Evolutionary conservation across 2,888 invertebrate genomes (phyloP), one percentile per base, ranked within the genome.

Genomic region (Adelphocoris suturalis): DNA sequence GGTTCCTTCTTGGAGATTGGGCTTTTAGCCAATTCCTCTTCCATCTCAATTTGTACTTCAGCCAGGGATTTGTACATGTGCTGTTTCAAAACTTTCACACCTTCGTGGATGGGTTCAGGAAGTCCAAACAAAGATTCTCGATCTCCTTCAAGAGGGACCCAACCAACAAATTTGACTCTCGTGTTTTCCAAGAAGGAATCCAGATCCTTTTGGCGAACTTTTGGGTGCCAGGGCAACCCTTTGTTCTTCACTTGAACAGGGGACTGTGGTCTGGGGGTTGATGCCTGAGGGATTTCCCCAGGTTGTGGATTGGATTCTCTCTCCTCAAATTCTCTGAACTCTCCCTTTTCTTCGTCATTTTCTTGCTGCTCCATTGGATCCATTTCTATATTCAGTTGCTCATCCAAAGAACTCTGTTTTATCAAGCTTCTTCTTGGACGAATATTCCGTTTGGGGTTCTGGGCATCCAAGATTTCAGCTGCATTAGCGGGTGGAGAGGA

Each of bases 31-130:
- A 99, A 97, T 93, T 98, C 98, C 93, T 98, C 97, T 93, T 99
- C 99, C 92, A 96, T 95, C 92, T 97, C 96, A 90, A 97, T 96
- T 94, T 99, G 99, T 90, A 98, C 94, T 94, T 99, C 99, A 19
- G 98, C 96, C 91, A 99, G 94, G 87, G 99, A 99, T 57, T 97
- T 96, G 93, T 99, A 99, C 95, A 99, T 96, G 93, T 99, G 98
- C 95, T 95, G 95, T 93, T 97, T 97, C 61, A 99, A 94, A 90
- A 98, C 98, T 92, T 96, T 96, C 52, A 99, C 97, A 48, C 99
- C 98, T 94, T 99, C 99, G 93, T 98, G 98, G 92, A 99, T 99
- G 0, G 99, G 99, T 92, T 97, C 97, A 0, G 99, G 99, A 90
- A 99, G 94, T 0, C 99, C 99, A 89, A 99, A 98, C 91, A 99